phyloP scores from a whole-genome alignment of 2,797 vertebrate species.

The Tenualosa ilisha region DNA sequence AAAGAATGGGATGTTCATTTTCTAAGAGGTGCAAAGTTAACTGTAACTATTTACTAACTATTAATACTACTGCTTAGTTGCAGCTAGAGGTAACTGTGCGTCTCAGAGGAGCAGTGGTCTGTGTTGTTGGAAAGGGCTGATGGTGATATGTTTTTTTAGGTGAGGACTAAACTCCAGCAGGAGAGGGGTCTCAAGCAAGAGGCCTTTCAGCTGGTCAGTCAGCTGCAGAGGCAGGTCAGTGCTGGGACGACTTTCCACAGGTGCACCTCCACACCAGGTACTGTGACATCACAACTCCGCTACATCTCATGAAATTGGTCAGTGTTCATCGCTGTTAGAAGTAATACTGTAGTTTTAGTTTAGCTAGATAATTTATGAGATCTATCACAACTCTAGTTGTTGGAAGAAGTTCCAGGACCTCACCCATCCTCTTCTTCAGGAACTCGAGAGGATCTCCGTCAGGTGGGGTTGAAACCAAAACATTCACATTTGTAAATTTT shows the following conservation, averaged over 20 bases:
- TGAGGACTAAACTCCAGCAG: conserved; percentile 60
- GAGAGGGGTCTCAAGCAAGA: conserved; percentile 73
- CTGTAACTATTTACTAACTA: too few species aligned
- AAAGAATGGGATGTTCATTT: neutral
- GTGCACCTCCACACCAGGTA: conserved; percentile 59
- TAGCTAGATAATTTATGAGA: neutral
- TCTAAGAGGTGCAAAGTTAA: conserved; percentile 62
- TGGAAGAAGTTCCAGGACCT: neutral
- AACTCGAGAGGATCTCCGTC: neutral
- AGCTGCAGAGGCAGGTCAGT: conserved; percentile 69
- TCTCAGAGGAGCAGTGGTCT: too few species aligned
- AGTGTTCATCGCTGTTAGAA: neutral
- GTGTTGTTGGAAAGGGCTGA: neutral
- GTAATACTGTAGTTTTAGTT: neutral
- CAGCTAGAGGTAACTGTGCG: too few species aligned
- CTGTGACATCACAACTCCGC: neutral
- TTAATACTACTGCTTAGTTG: too few species aligned
- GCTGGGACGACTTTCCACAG: conserved; percentile 48
- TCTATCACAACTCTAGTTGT: neutral
- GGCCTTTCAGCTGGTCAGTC: conserved; percentile 72
- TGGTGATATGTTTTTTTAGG: neutral
- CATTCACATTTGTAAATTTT: neutral
- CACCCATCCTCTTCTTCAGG: neutral
- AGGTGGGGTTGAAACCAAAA: neutral
- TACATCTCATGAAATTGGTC: neutral